Conservation (phyloP, 2,113 vertebrate species). For the Murina feae region DNA sequence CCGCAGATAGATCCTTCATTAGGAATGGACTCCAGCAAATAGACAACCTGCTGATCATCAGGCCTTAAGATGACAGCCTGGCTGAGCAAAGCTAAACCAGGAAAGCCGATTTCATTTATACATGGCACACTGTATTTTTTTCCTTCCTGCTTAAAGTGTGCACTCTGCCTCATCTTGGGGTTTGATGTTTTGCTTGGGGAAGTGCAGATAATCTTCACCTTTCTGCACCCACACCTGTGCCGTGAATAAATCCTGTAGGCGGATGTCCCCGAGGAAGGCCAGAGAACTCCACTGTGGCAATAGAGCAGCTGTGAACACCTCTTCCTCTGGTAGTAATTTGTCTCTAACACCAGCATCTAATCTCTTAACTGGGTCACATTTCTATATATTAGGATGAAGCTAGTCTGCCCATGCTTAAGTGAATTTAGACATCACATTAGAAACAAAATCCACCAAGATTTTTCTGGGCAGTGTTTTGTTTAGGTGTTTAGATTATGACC, state of each 20-base stretch:
- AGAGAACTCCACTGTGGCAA: neutral
- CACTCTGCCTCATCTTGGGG: neutral
- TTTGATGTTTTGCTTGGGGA: constrained; percentile 23
- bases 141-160: neutral
- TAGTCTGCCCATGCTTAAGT: neutral
- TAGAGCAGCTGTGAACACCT: neutral
- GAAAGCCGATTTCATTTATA: constrained; percentile 21
- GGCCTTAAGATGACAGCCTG: constrained; percentile 31
- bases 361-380: neutral
- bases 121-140: neutral
- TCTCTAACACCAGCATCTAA: neutral
- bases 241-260: neutral
- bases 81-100: neutral
- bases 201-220: neutral
- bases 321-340: neutral
- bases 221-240: neutral
- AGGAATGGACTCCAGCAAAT: constrained; percentile 35
- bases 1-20: constrained; percentile 32
- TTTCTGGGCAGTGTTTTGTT: neutral
- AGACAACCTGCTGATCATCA: constrained; percentile 39
- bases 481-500: neutral
- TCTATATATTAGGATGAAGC: neutral
- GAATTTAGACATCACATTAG: neutral
- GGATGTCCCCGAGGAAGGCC: neutral
- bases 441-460: neutral